Base-by-base conservation (phyloP, 2,797 vertebrate genomes). In the Hydrocynus forskahlii region DNA sequence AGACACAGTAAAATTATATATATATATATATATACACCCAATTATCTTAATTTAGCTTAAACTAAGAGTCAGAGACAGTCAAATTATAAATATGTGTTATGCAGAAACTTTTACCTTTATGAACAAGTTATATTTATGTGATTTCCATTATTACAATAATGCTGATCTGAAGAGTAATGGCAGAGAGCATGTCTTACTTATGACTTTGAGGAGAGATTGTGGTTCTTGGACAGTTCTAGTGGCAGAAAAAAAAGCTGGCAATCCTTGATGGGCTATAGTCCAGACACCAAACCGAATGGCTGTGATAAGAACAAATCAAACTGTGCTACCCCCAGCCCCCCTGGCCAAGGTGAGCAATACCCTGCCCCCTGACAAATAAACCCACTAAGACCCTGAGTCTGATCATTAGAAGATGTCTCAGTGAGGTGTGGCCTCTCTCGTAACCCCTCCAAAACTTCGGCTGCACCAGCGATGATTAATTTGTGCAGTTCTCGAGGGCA, bases 401-500 rank as follows among this genome's bases (percentile, higher is more conserved):
- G 78, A 70, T 76, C 76, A 64, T 81, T 81, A 45, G 50, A 62
- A 75, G 66, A 68, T 45, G 19, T 55, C 55, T 52, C 75, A 25
- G 66, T 29, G 67, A 67, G 55, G 55, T n/a, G 40, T 63, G 40
- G 75, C 13, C 78, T 59, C 16, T 8, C 25, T 17, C 10, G 35
- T 43, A 76, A 70, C 38, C 21, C n/a, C 76, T 77, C 68, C 43
- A 70, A 63, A 67, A 7, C 71, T 79, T 66, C 21, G 25, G 13
- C 45, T 55, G 13, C 75, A 12, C 81, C 71, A 8, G 19, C 7
- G 25, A 52, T 82, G 69, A 85, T 79, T 84, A 73, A 79, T 75
- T 74, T 69, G 55, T 75, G 38, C 38, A 45, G 57, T 81, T 79
- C 45, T 50, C 10, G 50, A 59, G 54, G 63, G 77, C 54, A 70